These are phyloP conservation scores for Chiloscyllium plagiosum DNA, from an alignment of 2,113 vertebrate genomes.

Conservation along the genomic window DNA sequence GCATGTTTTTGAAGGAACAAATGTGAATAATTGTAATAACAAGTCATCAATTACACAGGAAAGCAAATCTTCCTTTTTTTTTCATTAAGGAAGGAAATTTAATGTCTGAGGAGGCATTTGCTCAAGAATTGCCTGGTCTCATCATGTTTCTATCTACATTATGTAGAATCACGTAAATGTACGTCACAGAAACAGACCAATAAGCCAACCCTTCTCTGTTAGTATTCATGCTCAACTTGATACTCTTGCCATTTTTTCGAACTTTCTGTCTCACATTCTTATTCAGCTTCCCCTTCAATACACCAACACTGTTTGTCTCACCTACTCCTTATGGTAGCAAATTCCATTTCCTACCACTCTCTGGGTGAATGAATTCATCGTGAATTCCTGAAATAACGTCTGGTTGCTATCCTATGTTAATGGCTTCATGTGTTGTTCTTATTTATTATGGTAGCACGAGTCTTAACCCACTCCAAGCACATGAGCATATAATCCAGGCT, in stretches of 20 bases:
- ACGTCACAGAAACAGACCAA: neutral
- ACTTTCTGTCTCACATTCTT: neutral
- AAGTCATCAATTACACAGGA: neutral
- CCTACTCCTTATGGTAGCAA: neutral
- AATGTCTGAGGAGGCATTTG: neutral
- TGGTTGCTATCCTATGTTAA: neutral
- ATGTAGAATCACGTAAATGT: neutral
- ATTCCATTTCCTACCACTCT: neutral
- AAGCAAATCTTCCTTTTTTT: neutral
- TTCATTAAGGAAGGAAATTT: neutral
- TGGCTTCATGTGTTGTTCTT: neutral
- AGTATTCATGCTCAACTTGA: neutral
- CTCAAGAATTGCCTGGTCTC: neutral
- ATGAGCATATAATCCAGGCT: neutral
- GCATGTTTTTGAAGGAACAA: neutral
- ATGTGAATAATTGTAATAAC: neutral
- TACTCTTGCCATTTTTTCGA: neutral
- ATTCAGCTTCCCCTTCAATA: neutral
- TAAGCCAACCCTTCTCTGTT: neutral
- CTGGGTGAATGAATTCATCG: neutral
- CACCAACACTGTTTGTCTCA: neutral
- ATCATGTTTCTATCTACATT: neutral
- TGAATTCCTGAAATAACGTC: neutral
- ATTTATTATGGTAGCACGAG: neutral
- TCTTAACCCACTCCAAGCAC: neutral